Percentiles rank a stretch among this genome's conserved stretches.
These are phyloP conservation scores for Limulus polyphemus DNA, from an alignment of 2,888 invertebrate species.

Conservation along the genomic window DNA sequence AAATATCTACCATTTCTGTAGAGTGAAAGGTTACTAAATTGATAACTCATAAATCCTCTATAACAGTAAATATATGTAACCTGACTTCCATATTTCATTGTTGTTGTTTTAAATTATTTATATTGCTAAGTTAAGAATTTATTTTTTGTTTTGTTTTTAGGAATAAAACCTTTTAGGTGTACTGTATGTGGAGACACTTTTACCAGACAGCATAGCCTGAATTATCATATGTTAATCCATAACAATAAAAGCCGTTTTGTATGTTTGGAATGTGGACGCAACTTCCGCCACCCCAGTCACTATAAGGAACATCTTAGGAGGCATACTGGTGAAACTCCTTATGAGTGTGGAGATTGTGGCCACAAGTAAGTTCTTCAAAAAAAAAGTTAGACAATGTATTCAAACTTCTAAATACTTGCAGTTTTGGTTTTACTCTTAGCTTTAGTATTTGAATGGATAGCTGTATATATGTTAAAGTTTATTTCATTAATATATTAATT, in stretches of 20 bases:
- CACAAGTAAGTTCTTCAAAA: conserved; percentile 21
- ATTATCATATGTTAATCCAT: conserved; percentile 50
- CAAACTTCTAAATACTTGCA: not conserved
- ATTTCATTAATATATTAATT: too few relatives aligned
- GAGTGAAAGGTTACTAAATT: too few relatives aligned
- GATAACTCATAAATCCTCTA: too few relatives aligned
- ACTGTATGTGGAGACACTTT: conserved; percentile 46
- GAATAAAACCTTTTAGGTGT: conserved; percentile 49
- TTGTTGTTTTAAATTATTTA: not conserved
- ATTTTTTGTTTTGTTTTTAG: conserved; percentile 29
- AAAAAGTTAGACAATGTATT: not conserved
- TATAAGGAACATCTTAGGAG: conserved; percentile 46
- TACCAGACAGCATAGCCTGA: conserved; percentile 47
- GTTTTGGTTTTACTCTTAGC: conserved; percentile 2
- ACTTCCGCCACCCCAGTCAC: conserved; percentile 49
- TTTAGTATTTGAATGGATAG: conserved; percentile 22
- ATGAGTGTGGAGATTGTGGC: conserved; percentile 41
- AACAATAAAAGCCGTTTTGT: conserved; percentile 48
- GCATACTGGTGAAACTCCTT: conserved; percentile 46
- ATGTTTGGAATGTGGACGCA: conserved; percentile 46
- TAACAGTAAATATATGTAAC: too few relatives aligned
- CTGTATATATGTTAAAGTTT: conserved; percentile 16
- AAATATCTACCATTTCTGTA: too few relatives aligned
- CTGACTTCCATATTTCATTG: too few relatives aligned
- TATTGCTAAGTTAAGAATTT: not conserved